phyloP scores from a whole-genome alignment of 2,888 invertebrate genomes.

The Plagodis pulveraria region DNA sequence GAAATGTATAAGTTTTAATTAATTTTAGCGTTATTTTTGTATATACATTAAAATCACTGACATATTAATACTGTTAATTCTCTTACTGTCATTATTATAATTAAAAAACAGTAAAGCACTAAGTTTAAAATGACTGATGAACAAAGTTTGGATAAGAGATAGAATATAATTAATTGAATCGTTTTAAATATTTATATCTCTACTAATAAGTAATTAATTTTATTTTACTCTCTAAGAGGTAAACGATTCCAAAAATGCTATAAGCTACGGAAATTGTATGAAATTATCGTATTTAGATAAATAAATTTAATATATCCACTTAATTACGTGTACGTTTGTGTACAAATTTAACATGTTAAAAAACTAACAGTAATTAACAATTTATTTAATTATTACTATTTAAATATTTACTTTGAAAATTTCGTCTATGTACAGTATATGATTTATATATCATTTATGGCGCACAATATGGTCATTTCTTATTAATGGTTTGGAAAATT shows the following conservation, averaged over 20 bases:
- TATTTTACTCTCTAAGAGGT: constrained; percentile 39
- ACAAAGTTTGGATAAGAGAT: constrained; percentile 30
- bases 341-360: no score
- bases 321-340: neutral
- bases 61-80: no score
- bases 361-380: no score
- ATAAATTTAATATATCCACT: neutral
- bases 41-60: no score
- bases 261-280: constrained; percentile 31
- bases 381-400: no score
- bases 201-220: constrained; percentile 1
- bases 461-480: no score
- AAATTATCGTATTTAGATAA: constrained; percentile 2
- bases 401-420: no score
- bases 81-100: neutral
- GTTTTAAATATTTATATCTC: constrained; percentile 1
- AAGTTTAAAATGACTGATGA: constrained; percentile 39
- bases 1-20: no score
- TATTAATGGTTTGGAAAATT: no score
- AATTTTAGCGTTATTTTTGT: no score
- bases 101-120: constrained; percentile 2
- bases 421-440: no score
- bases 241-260: constrained; percentile 32
- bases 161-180: constrained; percentile 13
- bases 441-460: no score